Evolutionary conservation across 1,140 invertebrate genomes (phyloP), one percentile per base, ranked within the genome.

Genomic region (Glomeris maerens): DNA sequence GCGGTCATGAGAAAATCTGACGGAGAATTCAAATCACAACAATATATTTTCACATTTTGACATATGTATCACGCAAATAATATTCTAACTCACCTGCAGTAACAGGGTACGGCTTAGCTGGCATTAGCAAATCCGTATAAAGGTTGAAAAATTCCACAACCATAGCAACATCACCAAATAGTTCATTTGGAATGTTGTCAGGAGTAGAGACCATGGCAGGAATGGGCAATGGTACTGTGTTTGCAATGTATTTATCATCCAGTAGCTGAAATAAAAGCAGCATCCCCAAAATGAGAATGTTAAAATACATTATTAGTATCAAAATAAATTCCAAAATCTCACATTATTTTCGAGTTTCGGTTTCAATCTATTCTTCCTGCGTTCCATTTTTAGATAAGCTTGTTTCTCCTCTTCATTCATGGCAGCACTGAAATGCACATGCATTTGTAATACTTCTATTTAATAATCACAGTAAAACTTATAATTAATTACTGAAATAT

Each of bases 141-240:
- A 61, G 64, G 22, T 57, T 60, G 45, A 68, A 63, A 49, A 68
- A 67, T 41, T 66, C 64, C 26, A 64, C 63, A 3, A 67, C 58
- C 63, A 66, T 65, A 47, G 61, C 58, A 53, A 68, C 59, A 55
- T 67, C 65, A 27, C 65, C 66, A 60, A 68, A 68, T 31, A 61
- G 27, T 50, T 65, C 62, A 56, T 66, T 66, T 1, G 65, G 62
- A 10, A 68, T 42, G 13, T 61, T 60, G 21, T 67, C 65, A 14
- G 66, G 66, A 10, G 61, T 66, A 1, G 60, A 31, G 2, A 67
- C 65, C 27, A 65, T 45, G 40, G 61, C 64, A 5, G 64, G 59
- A 5, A 47, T 25, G 14, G 66, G 66, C n/a, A 68, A 45, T 2
- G 65, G 58, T 49, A 60, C 57, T 3, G 62, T 51, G 0, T 64